Base-by-base conservation (phyloP, 2,888 invertebrate genomes). In the Cepaea hortensis region DNA sequence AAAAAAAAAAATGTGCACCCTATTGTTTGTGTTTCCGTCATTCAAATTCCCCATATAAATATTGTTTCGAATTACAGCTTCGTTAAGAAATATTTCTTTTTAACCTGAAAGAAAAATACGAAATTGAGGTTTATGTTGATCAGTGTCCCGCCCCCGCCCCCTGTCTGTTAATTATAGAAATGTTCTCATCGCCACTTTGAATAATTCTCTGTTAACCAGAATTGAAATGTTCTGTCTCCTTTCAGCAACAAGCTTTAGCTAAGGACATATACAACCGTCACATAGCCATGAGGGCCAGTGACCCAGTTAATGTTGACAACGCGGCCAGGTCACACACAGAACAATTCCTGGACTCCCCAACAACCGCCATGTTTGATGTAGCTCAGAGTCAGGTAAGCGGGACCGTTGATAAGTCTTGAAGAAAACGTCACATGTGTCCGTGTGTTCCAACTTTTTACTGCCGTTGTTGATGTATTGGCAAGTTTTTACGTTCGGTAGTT, bases 301-400 rank as follows among this genome's bases (percentile, higher is more conserved):
- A 99, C 94, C 98, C 98, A 0, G 98, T 99, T 72, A 99, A 99
- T 95, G 97, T 99, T 86, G 99, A 99, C 95, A 97, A 98, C 76
- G 96, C 97, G 88, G 98, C 98, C 3, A 87, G 94, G 73, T 95
- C 95, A 89, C 90, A 92, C 84, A 95, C 95, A 20, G 94, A 95
- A 89, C 94, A 95, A 79, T 93, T 93, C 15, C 92, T 95, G 68
- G 94, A 94, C 68, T 91, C 91, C 35, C 95, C 96, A 0, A 96
- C 96, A 11, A 95, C 95, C 65, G 96, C 96, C 92, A 96, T 98
- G 68, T 98, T 98, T 95, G 95, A 96, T 86, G 93, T 94, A 70
- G 95, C 95, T 23, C 95, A 95, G 91, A 94, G 94, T 89, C 95
- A 95, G 93, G 95, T 95, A 15, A 18, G 65, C 1, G 35, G 35